Evolutionary conservation across 2,113 vertebrate species (phyloP), one percentile per base, ranked within the genome.

Genomic region (Caracal caracal): DNA sequence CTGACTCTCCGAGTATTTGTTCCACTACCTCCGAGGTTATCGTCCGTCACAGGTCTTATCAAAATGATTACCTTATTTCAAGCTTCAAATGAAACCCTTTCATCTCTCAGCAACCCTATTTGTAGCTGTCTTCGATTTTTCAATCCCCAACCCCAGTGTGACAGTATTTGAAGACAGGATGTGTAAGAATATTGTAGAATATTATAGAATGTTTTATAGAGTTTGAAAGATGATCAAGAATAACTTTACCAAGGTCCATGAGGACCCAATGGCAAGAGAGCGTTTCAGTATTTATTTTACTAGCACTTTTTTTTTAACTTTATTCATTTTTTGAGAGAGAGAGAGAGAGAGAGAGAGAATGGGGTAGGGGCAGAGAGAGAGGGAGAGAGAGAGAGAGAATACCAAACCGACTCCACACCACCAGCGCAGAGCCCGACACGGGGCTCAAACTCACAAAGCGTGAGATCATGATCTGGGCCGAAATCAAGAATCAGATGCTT

Each of bases 211-310:
- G 79, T 13, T 86, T 53, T 83, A 30, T 88, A 95, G 49, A 6
- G 7, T 65, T 96, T 97, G 73, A 89, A 91, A 93, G 33, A 73
- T 26, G 37, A 81, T 79, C 88, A 95, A 85, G 13, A 95, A 88
- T 93, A 96, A 95, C 47, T 90, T 90, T 10, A 78, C 12, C 6
- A 30, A 35, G 8, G 26, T 63, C 61, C n/a, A 5, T 11, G 30
- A 94, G 66, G 68, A 88, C 22, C 33, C 22, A 49, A 73, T 82
- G 47, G 59, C 22, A 96, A 63, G 81, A 56, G 3, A 47, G 0
- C 13, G 4, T 84, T 49, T 56, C 20, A n/a, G 49, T 65, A 53
- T 76, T 87, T 63, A 83, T 33, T 47, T 28, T 24, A 84, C 92
- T 28, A 75, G 16, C 30, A 11, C 8, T 40, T 93, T 95, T 59